phyloP scores from a whole-genome alignment of 2,113 vertebrate genomes.

The Pyrgilauda ruficollis region DNA sequence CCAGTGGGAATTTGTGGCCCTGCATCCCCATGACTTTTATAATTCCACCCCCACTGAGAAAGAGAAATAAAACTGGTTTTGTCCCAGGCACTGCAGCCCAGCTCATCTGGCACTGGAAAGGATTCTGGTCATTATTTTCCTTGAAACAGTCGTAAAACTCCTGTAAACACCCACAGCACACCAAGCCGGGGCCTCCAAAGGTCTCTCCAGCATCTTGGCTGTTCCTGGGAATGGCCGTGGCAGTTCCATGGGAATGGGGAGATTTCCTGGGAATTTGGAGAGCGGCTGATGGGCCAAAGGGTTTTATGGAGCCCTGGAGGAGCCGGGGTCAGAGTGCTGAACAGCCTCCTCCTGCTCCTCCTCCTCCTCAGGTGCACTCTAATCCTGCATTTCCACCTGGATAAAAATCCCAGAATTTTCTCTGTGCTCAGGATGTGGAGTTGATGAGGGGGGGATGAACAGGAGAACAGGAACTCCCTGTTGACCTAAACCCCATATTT shows the following conservation, averaged over 20 bases:
- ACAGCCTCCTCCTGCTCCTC: not conserved
- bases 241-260: rapidly evolving
- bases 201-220: not conserved
- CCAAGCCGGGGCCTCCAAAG: not conserved
- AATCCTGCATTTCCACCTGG: not conserved
- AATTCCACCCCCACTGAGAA: not conserved
- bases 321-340: not conserved
- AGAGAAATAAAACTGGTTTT: not conserved
- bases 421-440: not conserved
- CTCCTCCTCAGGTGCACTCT: not conserved
- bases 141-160: not conserved
- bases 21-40: not conserved
- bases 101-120: not conserved
- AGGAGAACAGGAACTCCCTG: not conserved
- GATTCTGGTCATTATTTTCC: not conserved
- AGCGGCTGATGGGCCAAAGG: not conserved
- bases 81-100: not conserved
- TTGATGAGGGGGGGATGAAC: not conserved
- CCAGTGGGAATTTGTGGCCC: rapidly evolving
- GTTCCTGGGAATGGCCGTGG: not conserved
- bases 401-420: not conserved
- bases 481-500: not conserved
- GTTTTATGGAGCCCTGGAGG: not conserved
- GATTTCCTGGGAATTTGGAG: not conserved
- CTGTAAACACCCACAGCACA: rapidly evolving